These are phyloP conservation scores for Ditylenchus dipsaci DNA, from an alignment of 1,140 invertebrate genomes.

Conservation along the genomic window DNA sequence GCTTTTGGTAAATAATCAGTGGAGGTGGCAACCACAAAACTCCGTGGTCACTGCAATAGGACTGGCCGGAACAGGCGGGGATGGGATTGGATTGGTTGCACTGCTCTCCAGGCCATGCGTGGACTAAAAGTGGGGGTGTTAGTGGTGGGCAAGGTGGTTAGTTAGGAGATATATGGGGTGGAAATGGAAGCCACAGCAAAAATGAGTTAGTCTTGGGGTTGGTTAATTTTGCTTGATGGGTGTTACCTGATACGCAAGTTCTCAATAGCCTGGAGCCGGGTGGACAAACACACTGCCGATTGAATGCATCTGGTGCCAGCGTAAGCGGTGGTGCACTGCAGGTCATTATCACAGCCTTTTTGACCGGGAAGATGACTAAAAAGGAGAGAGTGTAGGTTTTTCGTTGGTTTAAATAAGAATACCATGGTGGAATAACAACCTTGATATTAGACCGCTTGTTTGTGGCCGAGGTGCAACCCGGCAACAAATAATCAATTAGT, in stretches of 20 bases:
- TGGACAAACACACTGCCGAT: slow-evolving; percentile 52
- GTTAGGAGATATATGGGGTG: not conserved
- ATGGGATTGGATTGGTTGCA: slow-evolving; percentile 23
- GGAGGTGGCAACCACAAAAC: slow-evolving; percentile 24
- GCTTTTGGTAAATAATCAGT: slow-evolving; percentile 21
- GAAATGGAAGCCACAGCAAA: too few species aligned
- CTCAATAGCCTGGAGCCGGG: slow-evolving; percentile 50
- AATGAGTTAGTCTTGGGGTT: too few species aligned
- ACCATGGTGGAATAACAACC: too few species aligned
- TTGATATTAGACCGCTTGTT: too few species aligned
- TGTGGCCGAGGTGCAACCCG: too few species aligned
- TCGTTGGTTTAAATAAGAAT: too few species aligned
- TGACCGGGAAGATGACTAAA: slow-evolving; percentile 58
- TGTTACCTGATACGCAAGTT: slow-evolving; percentile 52
- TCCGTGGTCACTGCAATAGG: slow-evolving; percentile 21
- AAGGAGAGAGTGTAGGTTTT: too few species aligned
- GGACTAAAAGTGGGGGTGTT: slow-evolving; percentile 19
- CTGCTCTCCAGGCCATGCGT: slow-evolving; percentile 28
- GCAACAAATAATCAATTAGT: too few species aligned
- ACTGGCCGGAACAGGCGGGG: slow-evolving; percentile 21
- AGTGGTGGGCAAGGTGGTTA: slow-evolving; percentile 11
- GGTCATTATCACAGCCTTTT: slow-evolving; percentile 47
- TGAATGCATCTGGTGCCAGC: slow-evolving; percentile 45
- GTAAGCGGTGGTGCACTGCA: slow-evolving; percentile 52
- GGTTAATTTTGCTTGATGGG: not conserved